Percentiles rank a stretch among this genome's conserved stretches.
phyloP scores from a whole-genome alignment of 35 echinoderm and acorn worm species.

The Apostichopus japonicus region DNA sequence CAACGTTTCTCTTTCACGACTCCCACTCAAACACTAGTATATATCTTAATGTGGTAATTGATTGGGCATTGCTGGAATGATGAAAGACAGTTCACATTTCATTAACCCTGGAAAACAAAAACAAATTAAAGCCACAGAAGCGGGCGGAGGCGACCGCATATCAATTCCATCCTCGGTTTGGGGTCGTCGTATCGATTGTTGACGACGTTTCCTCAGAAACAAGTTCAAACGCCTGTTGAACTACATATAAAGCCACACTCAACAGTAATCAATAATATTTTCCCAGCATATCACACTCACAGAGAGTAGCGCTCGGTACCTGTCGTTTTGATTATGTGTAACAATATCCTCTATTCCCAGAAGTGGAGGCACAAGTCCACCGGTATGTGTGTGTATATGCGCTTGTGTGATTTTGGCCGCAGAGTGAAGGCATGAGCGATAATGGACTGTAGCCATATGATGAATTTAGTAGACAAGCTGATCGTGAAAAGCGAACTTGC shows the following conservation, averaged over 20 bases:
- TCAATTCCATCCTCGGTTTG: constrained; percentile 25
- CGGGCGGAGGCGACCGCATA: background rate
- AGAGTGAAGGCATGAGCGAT: too few species aligned
- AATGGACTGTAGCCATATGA: too few species aligned
- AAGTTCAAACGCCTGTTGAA: constrained; percentile 29
- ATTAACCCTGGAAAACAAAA: constrained; percentile 4
- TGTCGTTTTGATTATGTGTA: too few species aligned
- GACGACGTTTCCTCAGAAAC: constrained; percentile 23
- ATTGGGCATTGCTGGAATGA: background rate
- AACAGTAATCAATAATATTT: constrained; percentile 31
- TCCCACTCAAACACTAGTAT: background rate
- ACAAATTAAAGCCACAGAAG: background rate
- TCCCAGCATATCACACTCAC: background rate
- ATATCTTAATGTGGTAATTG: constrained; percentile 11
- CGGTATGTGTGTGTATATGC: too few species aligned
- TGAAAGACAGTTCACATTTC: background rate
- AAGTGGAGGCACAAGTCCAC: too few species aligned
- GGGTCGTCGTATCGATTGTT: constrained; percentile 10
- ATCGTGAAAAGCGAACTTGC: too few species aligned
- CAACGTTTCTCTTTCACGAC: background rate
- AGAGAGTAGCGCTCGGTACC: too few species aligned
- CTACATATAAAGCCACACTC: background rate
- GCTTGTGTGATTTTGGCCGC: too few species aligned
- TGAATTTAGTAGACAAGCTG: too few species aligned
- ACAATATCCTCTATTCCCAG: too few species aligned